Percentiles rank a stretch among this genome's conserved stretches.
Conservation (phyloP, 1,140 invertebrate genomes). For the Achatina immaculata region DNA sequence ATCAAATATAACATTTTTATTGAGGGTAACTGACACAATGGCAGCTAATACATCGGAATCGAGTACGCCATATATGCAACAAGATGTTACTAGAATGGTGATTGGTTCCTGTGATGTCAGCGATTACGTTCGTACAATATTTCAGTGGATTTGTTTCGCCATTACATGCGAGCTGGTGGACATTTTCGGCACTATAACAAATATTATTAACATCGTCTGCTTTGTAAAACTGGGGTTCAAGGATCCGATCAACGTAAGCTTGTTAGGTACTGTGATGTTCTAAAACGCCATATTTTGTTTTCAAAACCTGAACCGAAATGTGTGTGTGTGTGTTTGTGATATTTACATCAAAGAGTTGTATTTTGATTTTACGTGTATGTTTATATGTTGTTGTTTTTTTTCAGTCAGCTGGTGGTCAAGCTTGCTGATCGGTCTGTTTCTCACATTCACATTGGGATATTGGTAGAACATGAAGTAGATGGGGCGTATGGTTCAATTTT, state of each 20-base stretch:
- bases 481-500: too few relatives aligned
- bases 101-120: too few relatives aligned
- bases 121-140: background rate
- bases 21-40: too few relatives aligned
- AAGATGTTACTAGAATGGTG: too few relatives aligned
- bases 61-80: too few relatives aligned
- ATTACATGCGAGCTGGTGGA: background rate
- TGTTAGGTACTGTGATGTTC: background rate
- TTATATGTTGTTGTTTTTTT: background rate
- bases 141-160: constrained; percentile 14
- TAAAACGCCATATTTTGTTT: background rate
- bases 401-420: background rate
- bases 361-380: background rate
- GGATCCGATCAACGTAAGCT: constrained; percentile 4
- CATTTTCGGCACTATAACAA: background rate
- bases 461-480: too few relatives aligned
- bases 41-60: too few relatives aligned
- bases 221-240: background rate
- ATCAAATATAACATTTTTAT: too few relatives aligned
- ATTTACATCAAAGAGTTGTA: background rate
- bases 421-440: too few relatives aligned
- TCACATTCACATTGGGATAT: background rate
- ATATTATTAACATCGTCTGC: background rate
- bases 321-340: background rate
- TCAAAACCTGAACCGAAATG: background rate